phyloP scores from a whole-genome alignment of 2,113 vertebrate genomes.

The Gavia stellata region DNA sequence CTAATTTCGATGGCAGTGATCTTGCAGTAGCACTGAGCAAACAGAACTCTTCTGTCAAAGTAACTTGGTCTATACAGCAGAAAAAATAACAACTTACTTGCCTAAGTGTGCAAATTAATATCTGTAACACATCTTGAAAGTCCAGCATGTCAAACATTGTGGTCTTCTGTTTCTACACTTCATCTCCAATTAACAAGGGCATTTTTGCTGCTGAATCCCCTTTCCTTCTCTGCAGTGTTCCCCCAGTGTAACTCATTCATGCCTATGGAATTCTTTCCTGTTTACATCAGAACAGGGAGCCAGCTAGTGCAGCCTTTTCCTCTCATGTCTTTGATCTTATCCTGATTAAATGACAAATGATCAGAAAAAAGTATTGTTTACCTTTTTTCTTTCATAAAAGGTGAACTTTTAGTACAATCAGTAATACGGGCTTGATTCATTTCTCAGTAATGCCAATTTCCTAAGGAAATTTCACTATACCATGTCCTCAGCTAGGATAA shows the following conservation, averaged over 20 bases:
- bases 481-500: neutral
- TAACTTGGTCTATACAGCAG: neutral
- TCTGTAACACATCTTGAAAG: neutral
- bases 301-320: neutral
- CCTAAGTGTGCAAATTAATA: neutral
- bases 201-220: neutral
- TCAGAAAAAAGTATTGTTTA: neutral
- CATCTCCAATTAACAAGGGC: neutral
- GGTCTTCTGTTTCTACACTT: neutral
- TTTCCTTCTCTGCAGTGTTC: neutral
- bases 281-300: neutral
- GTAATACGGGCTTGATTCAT: neutral
- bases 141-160: neutral
- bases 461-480: neutral
- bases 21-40: neutral
- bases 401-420: neutral
- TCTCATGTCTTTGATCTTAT: neutral
- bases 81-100: neutral
- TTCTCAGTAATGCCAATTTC: neutral
- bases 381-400: neutral
- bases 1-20: neutral
- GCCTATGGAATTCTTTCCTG: neutral
- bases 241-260: neutral
- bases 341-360: neutral
- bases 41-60: neutral